phyloP scores from a whole-genome alignment of 37 sponge, comb jelly and placozoan species.

The Ephydatia muelleri region DNA sequence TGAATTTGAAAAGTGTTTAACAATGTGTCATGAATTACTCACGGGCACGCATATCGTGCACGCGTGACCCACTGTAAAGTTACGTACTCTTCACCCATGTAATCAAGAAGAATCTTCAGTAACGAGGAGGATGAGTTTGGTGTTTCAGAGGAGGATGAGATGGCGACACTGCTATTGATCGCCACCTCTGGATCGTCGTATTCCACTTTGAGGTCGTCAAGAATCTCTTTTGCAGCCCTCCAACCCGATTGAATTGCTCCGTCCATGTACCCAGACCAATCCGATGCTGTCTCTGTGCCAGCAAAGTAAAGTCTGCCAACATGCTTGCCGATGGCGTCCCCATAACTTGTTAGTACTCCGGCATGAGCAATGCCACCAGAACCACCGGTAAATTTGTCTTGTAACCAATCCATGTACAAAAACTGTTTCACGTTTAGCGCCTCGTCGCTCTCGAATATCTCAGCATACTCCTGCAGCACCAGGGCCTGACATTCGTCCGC shows the following conservation, averaged over 20 bases:
- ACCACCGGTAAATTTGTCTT: conserved; percentile 12
- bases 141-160: too few relatives aligned
- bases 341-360: not conserved
- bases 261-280: conserved; percentile 47
- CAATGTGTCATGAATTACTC: too few relatives aligned
- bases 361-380: conserved; percentile 5
- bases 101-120: too few relatives aligned
- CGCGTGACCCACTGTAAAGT: too few relatives aligned
- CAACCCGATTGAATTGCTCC: conserved; percentile 51
- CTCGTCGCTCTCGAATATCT: conserved; percentile 1
- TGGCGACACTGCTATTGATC: not conserved
- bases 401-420: conserved; percentile 13
- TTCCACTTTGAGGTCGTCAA: not conserved
- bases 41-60: too few relatives aligned
- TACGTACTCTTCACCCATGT: too few relatives aligned
- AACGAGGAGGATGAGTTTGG: too few relatives aligned
- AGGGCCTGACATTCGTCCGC: not conserved
- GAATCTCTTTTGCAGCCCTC: conserved; percentile 40
- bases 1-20: too few relatives aligned
- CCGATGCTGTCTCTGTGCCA: conserved; percentile 50
- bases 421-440: not conserved
- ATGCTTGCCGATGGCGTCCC: conserved; percentile 21
- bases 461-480: not conserved
- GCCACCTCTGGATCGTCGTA: not conserved
- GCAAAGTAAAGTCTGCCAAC: conserved; percentile 34